phyloP scores from a whole-genome alignment of 2,888 invertebrate genomes.

The Spilarctia lutea region DNA sequence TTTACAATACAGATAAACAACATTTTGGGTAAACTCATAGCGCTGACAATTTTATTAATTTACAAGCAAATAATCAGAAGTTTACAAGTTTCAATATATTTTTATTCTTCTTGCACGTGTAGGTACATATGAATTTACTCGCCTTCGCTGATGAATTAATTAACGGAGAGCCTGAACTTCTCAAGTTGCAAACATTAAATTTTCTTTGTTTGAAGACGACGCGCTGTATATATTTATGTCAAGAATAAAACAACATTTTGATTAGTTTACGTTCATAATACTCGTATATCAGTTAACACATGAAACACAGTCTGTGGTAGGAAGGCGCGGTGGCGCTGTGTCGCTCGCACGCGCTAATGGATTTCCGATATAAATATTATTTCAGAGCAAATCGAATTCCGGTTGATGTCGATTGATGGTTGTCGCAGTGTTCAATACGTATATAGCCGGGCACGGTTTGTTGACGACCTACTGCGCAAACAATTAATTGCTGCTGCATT shows the following conservation, averaged over 20 bases:
- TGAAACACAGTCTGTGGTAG: neutral
- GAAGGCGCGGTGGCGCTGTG: neutral
- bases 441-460: too few relatives aligned
- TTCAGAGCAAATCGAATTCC: conserved; percentile 12
- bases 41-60: neutral
- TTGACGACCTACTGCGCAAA: neutral
- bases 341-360: conserved; percentile 8
- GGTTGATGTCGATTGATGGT: conserved; percentile 12
- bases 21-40: neutral
- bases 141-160: too few relatives aligned
- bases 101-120: neutral
- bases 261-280: neutral
- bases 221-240: neutral
- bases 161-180: neutral
- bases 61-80: neutral
- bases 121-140: neutral
- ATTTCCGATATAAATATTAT: conserved; percentile 17
- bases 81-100: neutral
- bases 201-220: too few relatives aligned
- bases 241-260: neutral
- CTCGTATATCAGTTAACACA: neutral
- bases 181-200: too few relatives aligned
- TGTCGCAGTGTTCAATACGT: conserved; percentile 1
- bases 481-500: neutral
- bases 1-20: neutral